Evolutionary conservation across 2,888 invertebrate genomes (phyloP), one percentile per base, ranked within the genome.

Genomic region (Drosophila neonasuta): DNA sequence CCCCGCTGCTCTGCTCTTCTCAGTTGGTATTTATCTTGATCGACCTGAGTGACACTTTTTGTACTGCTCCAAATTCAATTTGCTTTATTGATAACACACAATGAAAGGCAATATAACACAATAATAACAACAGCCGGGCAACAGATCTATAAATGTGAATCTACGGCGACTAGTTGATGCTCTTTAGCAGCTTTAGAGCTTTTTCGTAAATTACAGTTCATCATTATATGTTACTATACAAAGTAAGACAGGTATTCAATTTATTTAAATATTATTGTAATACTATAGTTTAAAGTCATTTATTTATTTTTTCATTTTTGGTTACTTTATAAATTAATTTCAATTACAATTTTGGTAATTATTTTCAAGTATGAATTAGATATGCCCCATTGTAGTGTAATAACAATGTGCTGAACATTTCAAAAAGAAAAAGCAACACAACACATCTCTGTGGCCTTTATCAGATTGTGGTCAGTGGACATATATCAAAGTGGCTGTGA

Each of bases 41-140:
- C 83, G 81, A 78, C 68, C 78, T 70, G 78, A 74, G 85, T 85
- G 85, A 78, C 80, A 76, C 68, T 80, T 81, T 80, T 80, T 84
- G 75, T 78, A 70, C 68, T 73, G 76, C 68, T 77, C 49, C 63
- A 60, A 80, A 83, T 86, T 83, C 86, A 83, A 83, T 86, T 86
- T 86, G 80, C 78, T 86, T 79, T 83, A 83, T 83, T 81, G 86
- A 78, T 85, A 78, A 59, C 78, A 65, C 44, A 70, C 75, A 76
- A 70, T 70, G 58, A 67, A 52, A 49, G 62, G 48, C 79, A 79
- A 80, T 64, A 68, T 66, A 69, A 66, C 54, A 76, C 71, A 62
- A 44, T 41, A 46, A 60, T 36, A 39, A 46, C n/a, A 41, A 39
- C 17, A 41, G 24, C 41, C 39, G 10, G 8, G 11, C 6, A 4